These are phyloP conservation scores for Cyclargus thomasi DNA, from an alignment of 1,140 invertebrate genomes.

Conservation along the genomic window DNA sequence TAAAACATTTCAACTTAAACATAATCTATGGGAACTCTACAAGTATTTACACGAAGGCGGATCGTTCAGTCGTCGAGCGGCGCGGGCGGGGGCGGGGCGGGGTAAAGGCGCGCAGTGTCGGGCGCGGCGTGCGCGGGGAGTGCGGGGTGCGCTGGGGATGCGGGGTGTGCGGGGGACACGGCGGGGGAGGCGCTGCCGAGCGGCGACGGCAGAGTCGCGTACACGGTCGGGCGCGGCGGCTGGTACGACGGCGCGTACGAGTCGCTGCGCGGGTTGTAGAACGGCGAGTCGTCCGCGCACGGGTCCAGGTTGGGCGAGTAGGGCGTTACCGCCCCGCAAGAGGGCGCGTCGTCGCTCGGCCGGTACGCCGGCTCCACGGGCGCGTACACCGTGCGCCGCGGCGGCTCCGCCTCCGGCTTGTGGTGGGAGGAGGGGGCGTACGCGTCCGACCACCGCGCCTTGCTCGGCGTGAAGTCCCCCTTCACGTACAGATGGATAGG, in stretches of 20 bases:
- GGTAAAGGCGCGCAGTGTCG: constrained; percentile 19
- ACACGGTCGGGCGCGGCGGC: constrained; percentile 65
- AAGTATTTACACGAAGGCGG: constrained; percentile 67
- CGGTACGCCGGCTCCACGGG: constrained; percentile 76
- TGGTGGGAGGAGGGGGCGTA: constrained; percentile 66
- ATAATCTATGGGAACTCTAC: constrained; percentile 64
- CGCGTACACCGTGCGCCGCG: constrained; percentile 76
- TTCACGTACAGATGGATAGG: constrained; percentile 92
- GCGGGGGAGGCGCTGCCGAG: constrained; percentile 51
- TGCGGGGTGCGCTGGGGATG: constrained; percentile 48
- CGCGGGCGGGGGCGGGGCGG: constrained; percentile 46
- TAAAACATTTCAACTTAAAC: constrained; percentile 72
- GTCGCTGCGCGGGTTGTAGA: constrained; percentile 71
- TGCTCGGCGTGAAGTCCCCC: constrained; percentile 77
- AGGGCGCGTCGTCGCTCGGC: constrained; percentile 68
- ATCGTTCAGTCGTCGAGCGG: constrained; percentile 52
- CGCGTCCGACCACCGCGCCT: constrained; percentile 70
- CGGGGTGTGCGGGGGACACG: constrained; percentile 50
- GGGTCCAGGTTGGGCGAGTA: constrained; percentile 66
- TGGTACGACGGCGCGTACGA: constrained; percentile 71
- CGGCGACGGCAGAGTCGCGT: constrained; percentile 66
- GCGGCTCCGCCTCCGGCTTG: constrained; percentile 58
- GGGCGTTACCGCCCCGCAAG: constrained; percentile 66
- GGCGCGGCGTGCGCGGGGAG: constrained; percentile 41
- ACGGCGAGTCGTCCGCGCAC: constrained; percentile 67